Conservation (phyloP, 2,888 invertebrate genomes). For the Pseudanteris insignis region DNA sequence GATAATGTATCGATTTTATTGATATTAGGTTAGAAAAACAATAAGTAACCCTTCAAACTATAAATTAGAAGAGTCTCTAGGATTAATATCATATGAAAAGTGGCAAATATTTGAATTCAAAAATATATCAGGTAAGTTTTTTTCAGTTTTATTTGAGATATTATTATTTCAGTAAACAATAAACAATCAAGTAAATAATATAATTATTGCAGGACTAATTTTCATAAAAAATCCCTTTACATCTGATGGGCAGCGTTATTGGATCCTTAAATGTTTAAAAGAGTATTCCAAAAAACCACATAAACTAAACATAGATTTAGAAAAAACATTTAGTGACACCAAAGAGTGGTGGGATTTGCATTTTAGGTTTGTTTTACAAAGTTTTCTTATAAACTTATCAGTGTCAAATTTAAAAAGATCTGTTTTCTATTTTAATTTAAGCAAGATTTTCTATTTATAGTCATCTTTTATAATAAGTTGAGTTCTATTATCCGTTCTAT, state of each 20-base stretch:
- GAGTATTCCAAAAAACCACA: conserved; percentile 81
- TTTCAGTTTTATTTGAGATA: background rate
- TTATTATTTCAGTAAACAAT: too few species aligned
- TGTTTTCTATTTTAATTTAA: too few species aligned
- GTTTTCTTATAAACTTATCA: too few species aligned
- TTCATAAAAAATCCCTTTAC: conserved; percentile 88
- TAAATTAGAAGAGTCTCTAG: conserved; percentile 53
- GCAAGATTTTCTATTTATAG: too few species aligned
- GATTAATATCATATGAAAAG: conserved; percentile 66
- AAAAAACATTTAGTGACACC: conserved; percentile 60
- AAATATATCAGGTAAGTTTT: conserved; percentile 70
- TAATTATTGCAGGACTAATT: conserved; percentile 75
- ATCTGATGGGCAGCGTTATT: conserved; percentile 79
- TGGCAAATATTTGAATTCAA: conserved; percentile 75
- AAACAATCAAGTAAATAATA: too few species aligned
- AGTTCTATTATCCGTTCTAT: background rate
- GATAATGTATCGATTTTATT: background rate
- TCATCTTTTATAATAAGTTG: background rate
- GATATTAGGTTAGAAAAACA: conserved; percentile 57
- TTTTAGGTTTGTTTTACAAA: conserved; percentile 60
- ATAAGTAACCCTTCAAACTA: conserved; percentile 34
- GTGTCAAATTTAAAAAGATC: too few species aligned
- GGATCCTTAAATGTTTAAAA: conserved; percentile 81
- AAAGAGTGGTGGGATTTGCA: conserved; percentile 76
- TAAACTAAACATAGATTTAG: conserved; percentile 74